These are phyloP conservation scores for Rostratula benghalensis DNA, from an alignment of 2,113 vertebrate species.

Conservation along the genomic window DNA sequence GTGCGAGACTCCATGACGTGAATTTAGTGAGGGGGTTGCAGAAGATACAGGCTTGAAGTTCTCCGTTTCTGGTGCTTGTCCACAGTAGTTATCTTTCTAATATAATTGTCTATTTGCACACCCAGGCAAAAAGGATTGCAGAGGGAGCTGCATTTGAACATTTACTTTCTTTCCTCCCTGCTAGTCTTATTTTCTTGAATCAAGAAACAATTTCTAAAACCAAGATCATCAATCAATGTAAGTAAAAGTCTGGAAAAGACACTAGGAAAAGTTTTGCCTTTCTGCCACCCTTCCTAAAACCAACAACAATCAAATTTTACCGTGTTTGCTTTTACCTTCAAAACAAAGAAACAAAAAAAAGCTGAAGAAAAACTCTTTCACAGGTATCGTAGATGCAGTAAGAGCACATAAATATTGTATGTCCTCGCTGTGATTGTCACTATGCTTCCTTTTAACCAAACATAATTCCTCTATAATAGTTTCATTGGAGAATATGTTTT, in stretches of 20 bases:
- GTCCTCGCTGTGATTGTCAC: conserved; percentile 39
- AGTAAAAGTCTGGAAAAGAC: background rate
- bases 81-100: background rate
- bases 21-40: background rate
- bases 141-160: background rate
- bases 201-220: background rate
- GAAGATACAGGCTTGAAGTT: background rate
- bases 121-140: background rate
- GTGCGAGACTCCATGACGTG: fast-evolving
- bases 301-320: background rate
- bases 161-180: background rate
- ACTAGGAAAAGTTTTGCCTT: background rate
- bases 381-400: background rate
- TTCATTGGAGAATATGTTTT: conserved; percentile 60
- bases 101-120: too few species aligned
- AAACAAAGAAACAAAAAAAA: background rate
- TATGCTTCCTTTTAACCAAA: conserved; percentile 54
- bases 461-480: conserved; percentile 50
- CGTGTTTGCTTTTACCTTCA: background rate
- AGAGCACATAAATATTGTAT: conserved; percentile 48
- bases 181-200: background rate
- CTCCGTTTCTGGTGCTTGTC: background rate
- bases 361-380: background rate
- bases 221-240: background rate
- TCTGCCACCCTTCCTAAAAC: background rate